Conservation (phyloP, 1,140 invertebrate species). For the Drosophila tristis region DNA sequence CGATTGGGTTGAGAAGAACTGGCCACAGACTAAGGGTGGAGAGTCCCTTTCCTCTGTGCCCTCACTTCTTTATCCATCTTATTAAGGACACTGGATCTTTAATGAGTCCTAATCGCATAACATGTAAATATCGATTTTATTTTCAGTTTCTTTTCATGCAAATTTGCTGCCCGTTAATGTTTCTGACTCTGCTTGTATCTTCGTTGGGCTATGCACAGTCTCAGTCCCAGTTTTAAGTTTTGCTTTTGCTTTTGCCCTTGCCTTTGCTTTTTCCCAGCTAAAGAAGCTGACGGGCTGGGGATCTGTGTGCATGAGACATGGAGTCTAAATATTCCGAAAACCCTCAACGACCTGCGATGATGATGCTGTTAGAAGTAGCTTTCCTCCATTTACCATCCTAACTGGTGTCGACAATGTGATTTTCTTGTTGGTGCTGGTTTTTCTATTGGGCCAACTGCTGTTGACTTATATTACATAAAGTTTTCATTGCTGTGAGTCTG, state of each 20-base stretch:
- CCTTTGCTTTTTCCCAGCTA: too few relatives aligned
- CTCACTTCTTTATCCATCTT: constrained; percentile 7
- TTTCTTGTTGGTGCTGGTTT: constrained; percentile 13
- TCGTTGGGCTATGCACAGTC: too few relatives aligned
- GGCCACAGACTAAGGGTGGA: too few relatives aligned
- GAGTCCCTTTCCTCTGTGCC: too few relatives aligned
- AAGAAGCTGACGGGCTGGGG: too few relatives aligned
- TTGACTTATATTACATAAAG: constrained; percentile 66
- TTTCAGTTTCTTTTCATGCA: too few relatives aligned
- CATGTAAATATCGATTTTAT: neutral
- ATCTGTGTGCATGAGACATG: too few relatives aligned
- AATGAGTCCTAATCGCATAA: constrained; percentile 49
- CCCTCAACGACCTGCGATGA: constrained; percentile 1
- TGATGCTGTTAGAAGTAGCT: constrained; percentile 26
- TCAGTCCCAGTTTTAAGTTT: too few relatives aligned
- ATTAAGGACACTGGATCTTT: constrained; percentile 41
- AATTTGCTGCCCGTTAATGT: too few relatives aligned
- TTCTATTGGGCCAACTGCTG: constrained; percentile 45
- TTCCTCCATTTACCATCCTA: neutral
- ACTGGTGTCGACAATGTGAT: constrained; percentile 39
- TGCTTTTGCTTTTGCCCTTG: too few relatives aligned
- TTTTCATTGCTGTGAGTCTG: constrained; percentile 46
- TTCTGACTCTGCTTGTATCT: too few relatives aligned
- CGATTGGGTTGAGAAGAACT: too few relatives aligned
- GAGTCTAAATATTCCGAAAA: constrained; percentile 4